phyloP scores from a whole-genome alignment of 2,888 invertebrate species.

The Nudaria mundana region DNA sequence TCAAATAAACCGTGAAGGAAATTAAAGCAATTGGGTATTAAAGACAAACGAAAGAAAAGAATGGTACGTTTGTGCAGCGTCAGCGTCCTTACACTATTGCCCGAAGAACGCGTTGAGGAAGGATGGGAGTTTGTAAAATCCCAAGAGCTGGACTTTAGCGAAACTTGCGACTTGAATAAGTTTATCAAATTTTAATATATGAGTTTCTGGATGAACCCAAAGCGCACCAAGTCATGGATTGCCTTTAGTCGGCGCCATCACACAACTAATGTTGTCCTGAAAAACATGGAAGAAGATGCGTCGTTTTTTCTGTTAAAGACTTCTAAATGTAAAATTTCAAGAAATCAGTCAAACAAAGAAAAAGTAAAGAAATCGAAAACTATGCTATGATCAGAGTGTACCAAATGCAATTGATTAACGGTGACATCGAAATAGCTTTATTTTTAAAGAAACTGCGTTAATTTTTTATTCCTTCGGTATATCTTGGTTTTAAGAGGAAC shows the following conservation, averaged over 20 bases:
- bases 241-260: background rate
- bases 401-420: background rate
- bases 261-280: background rate
- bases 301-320: background rate
- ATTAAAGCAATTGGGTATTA: slow-evolving; percentile 1
- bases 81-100: slow-evolving; percentile 5
- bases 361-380: background rate
- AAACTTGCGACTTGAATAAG: slow-evolving; percentile 7
- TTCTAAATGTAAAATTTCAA: background rate
- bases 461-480: background rate
- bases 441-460: slow-evolving; percentile 2
- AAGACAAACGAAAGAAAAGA: background rate
- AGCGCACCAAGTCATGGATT: background rate
- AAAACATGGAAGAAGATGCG: background rate
- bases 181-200: slow-evolving; percentile 12
- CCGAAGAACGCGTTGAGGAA: slow-evolving; percentile 9
- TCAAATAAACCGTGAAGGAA: background rate
- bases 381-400: background rate
- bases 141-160: background rate
- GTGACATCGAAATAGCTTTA: background rate
- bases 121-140: slow-evolving; percentile 5
- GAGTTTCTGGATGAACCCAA: slow-evolving; percentile 6
- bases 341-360: background rate
- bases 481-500: background rate
- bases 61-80: background rate